A percentile compares a stretch with the other conserved stretches of the same genome.
Evolutionary conservation across 2,888 invertebrate genomes (phyloP).

Genomic region (Chrysolina americana): DNA sequence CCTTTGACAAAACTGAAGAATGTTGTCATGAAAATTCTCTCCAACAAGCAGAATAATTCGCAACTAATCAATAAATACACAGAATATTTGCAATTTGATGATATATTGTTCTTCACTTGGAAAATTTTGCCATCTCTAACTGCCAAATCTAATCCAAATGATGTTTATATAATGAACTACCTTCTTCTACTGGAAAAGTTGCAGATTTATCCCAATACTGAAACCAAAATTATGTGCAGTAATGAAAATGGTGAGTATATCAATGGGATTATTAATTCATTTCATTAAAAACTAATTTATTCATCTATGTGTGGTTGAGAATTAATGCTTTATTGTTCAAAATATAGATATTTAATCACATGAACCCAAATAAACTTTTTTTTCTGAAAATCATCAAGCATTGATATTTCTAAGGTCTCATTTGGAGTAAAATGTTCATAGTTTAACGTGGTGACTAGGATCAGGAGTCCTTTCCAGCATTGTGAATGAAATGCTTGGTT

Average conservation of each 20-base stretch:
- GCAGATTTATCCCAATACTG: conserved; percentile 60
- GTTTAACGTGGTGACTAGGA: too few species aligned
- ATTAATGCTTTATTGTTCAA: too few species aligned
- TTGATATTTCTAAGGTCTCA: too few species aligned
- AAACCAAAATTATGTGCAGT: conserved; percentile 61
- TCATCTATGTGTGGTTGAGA: too few species aligned
- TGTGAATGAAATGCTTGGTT: too few species aligned
- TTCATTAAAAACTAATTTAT: too few species aligned
- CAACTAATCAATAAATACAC: conserved; percentile 79
- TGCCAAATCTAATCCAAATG: conserved; percentile 72
- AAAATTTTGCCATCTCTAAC: conserved; percentile 74
- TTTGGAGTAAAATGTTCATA: too few species aligned
- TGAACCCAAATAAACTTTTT: too few species aligned
- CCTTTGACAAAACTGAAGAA: conserved; percentile 79
- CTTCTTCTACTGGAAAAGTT: conserved; percentile 65
- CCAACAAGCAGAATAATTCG: conserved; percentile 75
- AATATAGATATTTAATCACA: too few species aligned
- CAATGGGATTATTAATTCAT: neutral
- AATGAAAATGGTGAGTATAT: conserved; percentile 55
- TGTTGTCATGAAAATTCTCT: conserved; percentile 77
- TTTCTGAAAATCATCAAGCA: too few species aligned
- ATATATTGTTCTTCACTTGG: conserved; percentile 83
- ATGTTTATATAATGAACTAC: conserved; percentile 66
- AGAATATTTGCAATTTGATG: conserved; percentile 82
- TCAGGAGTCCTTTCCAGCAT: too few species aligned